These are phyloP conservation scores for Ctenosaura bakeri DNA, from an alignment of 2,797 vertebrate genomes.

Conservation along the genomic window DNA sequence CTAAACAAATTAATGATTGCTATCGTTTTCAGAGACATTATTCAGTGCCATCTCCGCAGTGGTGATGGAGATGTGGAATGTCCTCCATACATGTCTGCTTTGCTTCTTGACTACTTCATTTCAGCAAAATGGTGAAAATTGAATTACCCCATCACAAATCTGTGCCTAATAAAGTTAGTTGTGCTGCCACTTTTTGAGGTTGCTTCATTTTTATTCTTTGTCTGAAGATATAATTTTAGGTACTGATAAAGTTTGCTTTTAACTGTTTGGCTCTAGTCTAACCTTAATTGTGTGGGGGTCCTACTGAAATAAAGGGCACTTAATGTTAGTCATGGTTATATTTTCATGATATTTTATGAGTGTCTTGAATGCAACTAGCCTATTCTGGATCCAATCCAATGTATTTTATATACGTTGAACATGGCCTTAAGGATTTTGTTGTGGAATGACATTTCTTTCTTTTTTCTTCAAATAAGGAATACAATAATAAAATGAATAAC, in stretches of 20 bases:
- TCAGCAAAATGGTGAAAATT: background rate
- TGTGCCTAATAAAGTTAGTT: background rate
- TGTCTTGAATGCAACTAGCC: too few species aligned
- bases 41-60: background rate
- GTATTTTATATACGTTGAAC: background rate
- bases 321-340: background rate
- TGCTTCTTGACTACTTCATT: background rate
- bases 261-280: background rate
- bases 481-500: background rate
- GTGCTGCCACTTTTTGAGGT: background rate
- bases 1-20: background rate
- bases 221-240: background rate
- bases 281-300: background rate
- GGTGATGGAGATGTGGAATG: background rate
- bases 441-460: background rate
- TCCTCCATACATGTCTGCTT: background rate
- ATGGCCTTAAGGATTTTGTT: background rate
- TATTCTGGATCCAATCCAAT: background rate
- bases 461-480: slow-evolving; percentile 5
- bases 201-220: background rate
- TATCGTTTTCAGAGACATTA: background rate
- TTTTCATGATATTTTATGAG: background rate
- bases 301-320: background rate
- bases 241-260: background rate
- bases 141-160: background rate